phyloP scores from a whole-genome alignment of 2,888 invertebrate species.

The Abrostola tripartita region DNA sequence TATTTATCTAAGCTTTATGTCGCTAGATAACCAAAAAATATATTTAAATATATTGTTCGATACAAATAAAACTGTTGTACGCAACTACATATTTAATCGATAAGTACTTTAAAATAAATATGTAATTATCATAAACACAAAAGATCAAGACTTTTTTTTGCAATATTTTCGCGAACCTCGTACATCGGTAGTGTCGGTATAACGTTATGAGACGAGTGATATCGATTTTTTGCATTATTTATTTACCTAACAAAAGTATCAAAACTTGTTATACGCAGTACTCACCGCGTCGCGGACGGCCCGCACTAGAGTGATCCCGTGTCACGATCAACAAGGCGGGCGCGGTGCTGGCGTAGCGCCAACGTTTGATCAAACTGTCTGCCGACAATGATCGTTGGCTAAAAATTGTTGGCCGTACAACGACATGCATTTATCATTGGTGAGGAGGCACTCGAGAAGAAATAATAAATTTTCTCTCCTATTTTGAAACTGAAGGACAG shows the following conservation, averaged over 20 bases:
- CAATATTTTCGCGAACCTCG: no score
- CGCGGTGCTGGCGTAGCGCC: slow-evolving; percentile 46
- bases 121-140: no score
- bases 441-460: neutral
- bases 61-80: no score
- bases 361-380: slow-evolving; percentile 51
- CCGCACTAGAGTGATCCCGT: slow-evolving; percentile 40
- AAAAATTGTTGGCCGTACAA: slow-evolving; percentile 30
- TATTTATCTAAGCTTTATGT: no score
- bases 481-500: neutral
- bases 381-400: slow-evolving; percentile 37
- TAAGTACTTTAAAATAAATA: no score
- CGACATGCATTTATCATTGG: neutral
- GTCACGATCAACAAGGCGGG: slow-evolving; percentile 42
- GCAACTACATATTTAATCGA: no score
- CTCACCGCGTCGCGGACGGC: slow-evolving; percentile 12
- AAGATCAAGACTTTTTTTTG: no score
- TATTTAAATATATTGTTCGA: no score
- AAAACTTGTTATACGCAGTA: slow-evolving; percentile 24
- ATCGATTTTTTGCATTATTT: no score
- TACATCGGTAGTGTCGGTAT: no score
- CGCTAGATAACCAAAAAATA: no score
- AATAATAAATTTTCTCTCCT: neutral
- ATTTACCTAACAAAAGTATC: slow-evolving; percentile 29
- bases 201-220: no score